Evolutionary conservation across 2,113 vertebrate genomes (phyloP).

Genomic region (Ovibos moschatus): DNA sequence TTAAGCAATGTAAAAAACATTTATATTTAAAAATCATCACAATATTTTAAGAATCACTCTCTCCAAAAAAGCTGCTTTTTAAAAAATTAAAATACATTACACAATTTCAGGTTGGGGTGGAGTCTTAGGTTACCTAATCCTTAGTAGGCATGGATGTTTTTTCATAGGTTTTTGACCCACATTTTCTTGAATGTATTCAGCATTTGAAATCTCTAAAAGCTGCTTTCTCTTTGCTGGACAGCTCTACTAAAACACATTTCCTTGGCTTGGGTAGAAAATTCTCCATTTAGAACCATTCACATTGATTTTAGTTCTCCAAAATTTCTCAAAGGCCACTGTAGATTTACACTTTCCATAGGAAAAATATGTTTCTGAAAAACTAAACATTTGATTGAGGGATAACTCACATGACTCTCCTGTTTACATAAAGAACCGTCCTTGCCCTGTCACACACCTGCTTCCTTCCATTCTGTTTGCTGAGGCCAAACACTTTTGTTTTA

Average conservation of each 20-base stretch:
- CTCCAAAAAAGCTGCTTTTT: neutral
- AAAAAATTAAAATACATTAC: neutral
- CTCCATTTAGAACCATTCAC: neutral
- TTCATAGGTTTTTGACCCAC: neutral
- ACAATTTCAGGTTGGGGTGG: neutral
- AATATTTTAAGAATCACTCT: neutral
- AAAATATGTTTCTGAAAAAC: neutral
- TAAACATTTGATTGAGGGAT: neutral
- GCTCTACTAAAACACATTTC: neutral
- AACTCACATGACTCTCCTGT: neutral
- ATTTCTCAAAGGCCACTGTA: neutral
- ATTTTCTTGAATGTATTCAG: neutral
- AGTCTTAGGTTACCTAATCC: neutral
- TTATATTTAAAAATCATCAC: constrained; percentile 13
- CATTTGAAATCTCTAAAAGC: neutral
- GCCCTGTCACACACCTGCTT: fast-evolving
- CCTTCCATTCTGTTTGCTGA: neutral
- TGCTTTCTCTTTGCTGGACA: neutral
- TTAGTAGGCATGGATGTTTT: neutral
- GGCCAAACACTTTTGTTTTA: neutral
- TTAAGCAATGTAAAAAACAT: neutral
- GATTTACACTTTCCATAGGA: neutral
- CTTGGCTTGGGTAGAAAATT: neutral
- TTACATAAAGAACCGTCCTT: neutral
- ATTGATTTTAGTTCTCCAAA: neutral